Base-by-base conservation (phyloP, 2,797 vertebrate genomes). In the Gymnopithys bicolor region DNA sequence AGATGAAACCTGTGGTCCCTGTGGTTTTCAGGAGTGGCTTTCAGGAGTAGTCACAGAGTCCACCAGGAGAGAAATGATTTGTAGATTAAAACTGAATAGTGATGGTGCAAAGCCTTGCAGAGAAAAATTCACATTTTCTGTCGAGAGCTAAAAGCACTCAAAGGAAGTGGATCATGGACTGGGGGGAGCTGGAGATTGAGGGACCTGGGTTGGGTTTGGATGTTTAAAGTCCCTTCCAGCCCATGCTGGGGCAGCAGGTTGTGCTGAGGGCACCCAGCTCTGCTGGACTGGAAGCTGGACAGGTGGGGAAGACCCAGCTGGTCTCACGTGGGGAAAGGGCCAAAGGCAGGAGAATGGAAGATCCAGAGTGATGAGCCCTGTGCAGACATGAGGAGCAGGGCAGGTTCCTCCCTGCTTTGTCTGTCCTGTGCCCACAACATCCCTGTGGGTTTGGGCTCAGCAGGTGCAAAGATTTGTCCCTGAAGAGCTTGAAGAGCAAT, bases 381-480 rank as follows among this genome's bases (percentile, higher is more conserved):
- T 13, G 27, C 81, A 55, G 59, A 19, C 23, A n/a, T 10, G 66
- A 35, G 18, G 4, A 28, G 59, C 28, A 24, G 37, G 8, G 55
- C 18, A 45, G 24, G 51, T 70, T 30, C 58, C n/a, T 81, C n/a
- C 53, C 41, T 9, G 1, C 59, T 41, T 6, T 25, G 3, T n/a
- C 33, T 52, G 0, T 4, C 30, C 3, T 19, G 3, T 28, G 9
- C 14, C 37, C 49, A 45, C 46, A 21, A 3, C 1, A 25, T 10
- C 70, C 32, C 10, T 3, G 4, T 8, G 41, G 9, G 1, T 27
- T 53, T 56, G 35, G 11, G 12, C 66, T 81, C 41, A 1, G 43
- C 55, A n/a, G 41, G 55, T 15, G n/a, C 30, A 33, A 3, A 52
- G 16, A 28, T 51, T 37, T 28, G 48, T 64, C 59, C 66, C 46